Conservation (phyloP, 2,888 invertebrate genomes). For the Polyploca ridens region DNA sequence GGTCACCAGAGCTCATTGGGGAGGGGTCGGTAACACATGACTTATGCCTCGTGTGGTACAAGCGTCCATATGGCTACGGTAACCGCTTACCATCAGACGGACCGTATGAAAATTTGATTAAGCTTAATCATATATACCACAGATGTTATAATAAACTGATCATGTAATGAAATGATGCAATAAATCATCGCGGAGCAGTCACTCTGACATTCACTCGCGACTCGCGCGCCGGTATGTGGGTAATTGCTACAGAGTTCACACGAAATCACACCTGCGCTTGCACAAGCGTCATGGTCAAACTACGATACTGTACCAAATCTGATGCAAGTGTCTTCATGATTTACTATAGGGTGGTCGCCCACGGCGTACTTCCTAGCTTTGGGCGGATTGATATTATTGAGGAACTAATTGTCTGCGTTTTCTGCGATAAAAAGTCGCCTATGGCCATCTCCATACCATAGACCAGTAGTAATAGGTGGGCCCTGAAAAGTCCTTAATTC, state of each 20-base stretch:
- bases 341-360: constrained; percentile 24
- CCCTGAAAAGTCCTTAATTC: no score
- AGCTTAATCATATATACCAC: not conserved
- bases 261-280: constrained; percentile 22
- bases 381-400: not conserved
- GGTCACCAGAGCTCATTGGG: no score
- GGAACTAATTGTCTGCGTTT: no score
- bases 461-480: no score
- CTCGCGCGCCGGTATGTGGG: not conserved
- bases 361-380: constrained; percentile 9
- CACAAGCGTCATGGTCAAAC: constrained; percentile 33
- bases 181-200: constrained; percentile 11
- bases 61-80: no score
- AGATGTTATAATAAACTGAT: not conserved
- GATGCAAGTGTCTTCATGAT: constrained; percentile 25
- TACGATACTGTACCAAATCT: constrained; percentile 28
- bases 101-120: no score
- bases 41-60: no score
- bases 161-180: constrained; percentile 11
- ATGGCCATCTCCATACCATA: no score
- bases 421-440: no score
- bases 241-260: constrained; percentile 17
- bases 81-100: no score
- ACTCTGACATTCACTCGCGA: constrained; percentile 20
- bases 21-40: no score